phyloP scores from a whole-genome alignment of 2,888 invertebrate species.

The Yponomeuta malinellus region DNA sequence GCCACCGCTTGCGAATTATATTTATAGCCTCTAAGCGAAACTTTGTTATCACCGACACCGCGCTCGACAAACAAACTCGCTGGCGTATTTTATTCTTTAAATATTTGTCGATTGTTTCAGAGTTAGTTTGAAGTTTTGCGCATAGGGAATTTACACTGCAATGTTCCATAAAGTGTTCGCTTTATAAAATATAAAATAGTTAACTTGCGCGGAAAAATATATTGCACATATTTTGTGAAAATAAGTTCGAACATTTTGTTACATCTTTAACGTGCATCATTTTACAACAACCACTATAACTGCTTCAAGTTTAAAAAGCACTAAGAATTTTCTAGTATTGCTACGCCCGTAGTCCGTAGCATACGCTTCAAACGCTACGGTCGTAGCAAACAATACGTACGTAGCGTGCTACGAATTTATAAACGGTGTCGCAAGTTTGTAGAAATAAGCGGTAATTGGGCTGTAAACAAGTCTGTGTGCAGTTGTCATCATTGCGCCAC shows the following conservation, averaged over 20 bases:
- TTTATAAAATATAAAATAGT: slow-evolving; percentile 13
- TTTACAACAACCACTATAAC: too few relatives aligned
- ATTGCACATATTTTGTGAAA: not conserved
- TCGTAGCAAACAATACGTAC: not conserved
- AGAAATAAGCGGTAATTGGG: not conserved
- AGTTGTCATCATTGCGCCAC: slow-evolving; percentile 27
- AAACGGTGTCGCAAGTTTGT: not conserved
- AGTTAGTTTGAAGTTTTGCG: slow-evolving; percentile 13
- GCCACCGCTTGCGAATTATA: slow-evolving; percentile 13
- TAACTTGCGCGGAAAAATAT: not conserved
- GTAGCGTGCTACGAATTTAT: not conserved
- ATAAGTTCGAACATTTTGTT: not conserved
- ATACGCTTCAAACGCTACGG: not conserved
- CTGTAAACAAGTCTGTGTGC: slow-evolving; percentile 3
- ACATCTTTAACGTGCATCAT: not conserved
- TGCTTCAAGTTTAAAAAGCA: too few relatives aligned
- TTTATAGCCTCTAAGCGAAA: slow-evolving; percentile 17
- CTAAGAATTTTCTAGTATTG: too few relatives aligned
- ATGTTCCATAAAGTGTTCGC: slow-evolving; percentile 7
- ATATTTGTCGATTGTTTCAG: slow-evolving; percentile 4
- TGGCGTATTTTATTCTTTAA: slow-evolving; percentile 16
- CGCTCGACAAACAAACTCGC: slow-evolving; percentile 8
- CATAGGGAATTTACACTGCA: slow-evolving; percentile 2
- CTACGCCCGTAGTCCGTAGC: too few relatives aligned
- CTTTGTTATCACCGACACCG: slow-evolving; percentile 17